Evolutionary conservation across 2,888 invertebrate species (phyloP).

Genomic region (Ametastegia equiseti): DNA sequence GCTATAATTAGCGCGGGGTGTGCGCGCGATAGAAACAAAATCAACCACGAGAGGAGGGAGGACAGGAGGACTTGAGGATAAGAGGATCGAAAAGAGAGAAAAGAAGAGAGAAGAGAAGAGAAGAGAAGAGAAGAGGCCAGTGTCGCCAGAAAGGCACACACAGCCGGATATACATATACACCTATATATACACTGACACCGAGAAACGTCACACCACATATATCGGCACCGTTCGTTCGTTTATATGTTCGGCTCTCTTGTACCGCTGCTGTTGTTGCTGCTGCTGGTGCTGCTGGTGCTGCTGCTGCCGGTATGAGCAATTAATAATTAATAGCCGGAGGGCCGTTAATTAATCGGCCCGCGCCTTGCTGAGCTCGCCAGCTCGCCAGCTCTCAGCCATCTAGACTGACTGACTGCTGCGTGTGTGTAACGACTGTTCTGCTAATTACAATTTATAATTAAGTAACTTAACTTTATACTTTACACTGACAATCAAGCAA

Average conservation of each 20-base stretch:
- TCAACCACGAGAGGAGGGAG: not conserved
- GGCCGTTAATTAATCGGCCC: slow-evolving; percentile 52
- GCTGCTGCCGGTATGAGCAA: slow-evolving; percentile 53
- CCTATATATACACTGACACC: not conserved
- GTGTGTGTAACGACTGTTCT: slow-evolving; percentile 60
- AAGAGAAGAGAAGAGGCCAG: not conserved
- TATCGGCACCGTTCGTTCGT: not conserved
- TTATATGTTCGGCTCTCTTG: not conserved
- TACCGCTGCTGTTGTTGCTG: not conserved
- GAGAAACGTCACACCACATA: too few species aligned
- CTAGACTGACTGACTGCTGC: slow-evolving; percentile 7
- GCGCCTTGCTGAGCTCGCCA: slow-evolving; percentile 34
- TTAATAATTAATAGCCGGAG: slow-evolving; percentile 72
- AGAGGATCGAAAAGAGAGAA: not conserved
- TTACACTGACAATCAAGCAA: not conserved
- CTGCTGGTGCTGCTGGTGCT: not conserved
- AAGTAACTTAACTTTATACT: slow-evolving; percentile 61
- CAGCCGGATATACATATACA: slow-evolving; percentile 63
- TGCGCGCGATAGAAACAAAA: not conserved
- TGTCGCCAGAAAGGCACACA: slow-evolving; percentile 54
- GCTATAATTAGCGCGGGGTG: slow-evolving; percentile 45
- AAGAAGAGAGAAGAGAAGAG: not conserved
- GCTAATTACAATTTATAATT: slow-evolving; percentile 75
- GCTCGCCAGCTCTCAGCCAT: not conserved
- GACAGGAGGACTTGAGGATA: not conserved